These are phyloP conservation scores for Philopedon plagiatum DNA, from an alignment of 2,888 invertebrate genomes.

Conservation along the genomic window DNA sequence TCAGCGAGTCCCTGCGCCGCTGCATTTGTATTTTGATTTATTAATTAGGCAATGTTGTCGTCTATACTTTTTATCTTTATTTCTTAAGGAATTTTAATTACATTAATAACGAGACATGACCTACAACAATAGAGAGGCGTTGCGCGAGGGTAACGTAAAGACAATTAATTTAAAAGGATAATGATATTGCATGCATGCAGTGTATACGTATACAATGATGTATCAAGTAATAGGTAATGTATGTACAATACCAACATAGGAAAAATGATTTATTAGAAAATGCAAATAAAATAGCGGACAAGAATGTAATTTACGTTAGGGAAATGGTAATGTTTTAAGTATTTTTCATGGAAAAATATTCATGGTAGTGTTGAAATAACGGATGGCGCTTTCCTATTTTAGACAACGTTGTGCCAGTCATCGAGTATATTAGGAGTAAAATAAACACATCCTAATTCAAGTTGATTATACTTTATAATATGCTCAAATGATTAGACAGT, in stretches of 20 bases:
- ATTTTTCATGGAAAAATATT: neutral
- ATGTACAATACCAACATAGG: conserved; percentile 17
- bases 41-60: too few relatives aligned
- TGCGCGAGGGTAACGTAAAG: conserved; percentile 16
- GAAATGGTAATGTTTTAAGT: conserved; percentile 19
- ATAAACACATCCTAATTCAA: too few relatives aligned
- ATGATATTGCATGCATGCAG: conserved; percentile 37
- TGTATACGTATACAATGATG: too few relatives aligned
- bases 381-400: neutral
- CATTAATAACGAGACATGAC: conserved; percentile 3
- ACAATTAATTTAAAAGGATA: conserved; percentile 44
- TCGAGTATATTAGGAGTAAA: neutral
- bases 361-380: neutral
- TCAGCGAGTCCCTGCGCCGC: too few relatives aligned
- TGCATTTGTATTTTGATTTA: too few relatives aligned
- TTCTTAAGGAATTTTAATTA: neutral
- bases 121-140: conserved; percentile 33
- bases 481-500: too few relatives aligned
- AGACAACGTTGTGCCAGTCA: neutral
- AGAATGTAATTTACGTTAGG: conserved; percentile 35
- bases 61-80: too few relatives aligned
- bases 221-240: conserved; percentile 28
- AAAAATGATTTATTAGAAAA: conserved; percentile 40
- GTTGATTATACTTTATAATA: too few relatives aligned
- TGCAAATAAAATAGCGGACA: conserved; percentile 20